Evolutionary conservation across 30 jellyfish, hydroid and myxozoan species (phyloP), one percentile per base, ranked within the genome.

Genomic region (Rhopilema esculentum): DNA sequence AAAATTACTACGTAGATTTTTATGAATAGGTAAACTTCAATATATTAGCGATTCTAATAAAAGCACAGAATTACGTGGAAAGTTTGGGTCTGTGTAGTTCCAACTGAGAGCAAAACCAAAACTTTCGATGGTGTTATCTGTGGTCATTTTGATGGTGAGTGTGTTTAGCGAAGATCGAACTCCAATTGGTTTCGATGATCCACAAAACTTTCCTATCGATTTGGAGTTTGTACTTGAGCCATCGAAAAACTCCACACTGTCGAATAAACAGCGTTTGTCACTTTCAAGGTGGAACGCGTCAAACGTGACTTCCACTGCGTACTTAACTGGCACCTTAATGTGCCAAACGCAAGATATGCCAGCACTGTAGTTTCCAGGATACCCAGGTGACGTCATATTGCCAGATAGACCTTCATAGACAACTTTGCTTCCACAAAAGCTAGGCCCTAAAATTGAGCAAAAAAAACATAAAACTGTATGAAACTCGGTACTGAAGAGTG

Each of bases 291-390:
- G 69, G 63, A 95, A 69, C 77, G 21, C 27, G 22, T 86, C 83
- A 63, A 95, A 81, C 4, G 22, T 66, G 48, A 95, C 70, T 26
- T 83, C 52, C 32, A 95, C 97, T 24, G 99, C 99, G 61, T 85
- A 95, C 51, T 87, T 78, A 31, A 69, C 51, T 1, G 97, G 96
- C 51, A 95, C 88, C 57, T 69, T 66, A 33, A 95, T 89, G 28
- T 91, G 90, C 99, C 99, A 95, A 20, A 72, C 69, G 77, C 99
- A 95, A 7, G 69, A 69, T 21, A 87, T 79, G 27, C 57, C 62
- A 40, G 79, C 81, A 19, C 90, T 66, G 94, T 95, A 95, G 74
- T 77, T 84, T 82, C 95, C 88, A 61, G 94, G 79, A 71, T 66
- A 69, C 0, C 77, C 85, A 62, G 97, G 97, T 15, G 85, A 91